Percentiles rank a stretch among this genome's conserved stretches.
Evolutionary conservation across 2,113 vertebrate genomes (phyloP).

Genomic region (Mastomys natalensis): DNA sequence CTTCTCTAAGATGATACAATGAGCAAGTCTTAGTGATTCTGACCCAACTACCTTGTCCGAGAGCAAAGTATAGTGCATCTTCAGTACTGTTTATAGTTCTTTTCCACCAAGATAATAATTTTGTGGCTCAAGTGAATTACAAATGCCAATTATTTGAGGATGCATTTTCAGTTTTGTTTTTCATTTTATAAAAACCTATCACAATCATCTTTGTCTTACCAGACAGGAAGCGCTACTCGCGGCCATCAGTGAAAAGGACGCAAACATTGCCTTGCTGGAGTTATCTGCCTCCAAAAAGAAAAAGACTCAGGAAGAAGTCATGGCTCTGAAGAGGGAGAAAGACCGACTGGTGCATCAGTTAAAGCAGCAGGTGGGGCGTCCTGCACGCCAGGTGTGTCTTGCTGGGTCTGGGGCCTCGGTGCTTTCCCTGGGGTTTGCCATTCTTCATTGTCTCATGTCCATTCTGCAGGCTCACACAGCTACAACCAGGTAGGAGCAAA

Average conservation of each 20-base stretch:
- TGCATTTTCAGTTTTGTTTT: background rate
- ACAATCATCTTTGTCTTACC: conserved; percentile 79
- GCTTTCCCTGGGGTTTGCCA: conserved; percentile 72
- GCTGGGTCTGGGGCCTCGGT: conserved; percentile 59
- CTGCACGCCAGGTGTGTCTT: conserved; percentile 59
- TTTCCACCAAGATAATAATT: background rate
- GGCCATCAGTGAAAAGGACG: conserved; percentile 99
- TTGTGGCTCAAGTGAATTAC: background rate
- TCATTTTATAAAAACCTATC: conserved; percentile 58
- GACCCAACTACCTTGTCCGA: background rate
- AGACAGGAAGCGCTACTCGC: conserved; percentile 98
- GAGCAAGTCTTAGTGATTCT: background rate
- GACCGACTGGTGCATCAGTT: conserved; percentile 98
- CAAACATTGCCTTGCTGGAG: conserved; percentile 98
- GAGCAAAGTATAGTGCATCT: background rate
- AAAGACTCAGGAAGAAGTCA: conserved; percentile 98
- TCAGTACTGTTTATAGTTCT: background rate
- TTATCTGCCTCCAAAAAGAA: conserved; percentile 99
- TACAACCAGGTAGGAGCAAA: conserved; percentile 74
- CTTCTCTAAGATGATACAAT: background rate
- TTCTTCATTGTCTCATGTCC: conserved; percentile 67
- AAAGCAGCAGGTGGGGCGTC: conserved; percentile 95
- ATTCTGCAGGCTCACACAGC: conserved; percentile 41
- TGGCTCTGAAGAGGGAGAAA: conserved; percentile 96
- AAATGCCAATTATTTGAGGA: background rate